Percentiles rank a stretch among this genome's conserved stretches.
These are phyloP conservation scores for Linnaemya vulpina DNA, from an alignment of 2,888 invertebrate species.

Conservation along the genomic window DNA sequence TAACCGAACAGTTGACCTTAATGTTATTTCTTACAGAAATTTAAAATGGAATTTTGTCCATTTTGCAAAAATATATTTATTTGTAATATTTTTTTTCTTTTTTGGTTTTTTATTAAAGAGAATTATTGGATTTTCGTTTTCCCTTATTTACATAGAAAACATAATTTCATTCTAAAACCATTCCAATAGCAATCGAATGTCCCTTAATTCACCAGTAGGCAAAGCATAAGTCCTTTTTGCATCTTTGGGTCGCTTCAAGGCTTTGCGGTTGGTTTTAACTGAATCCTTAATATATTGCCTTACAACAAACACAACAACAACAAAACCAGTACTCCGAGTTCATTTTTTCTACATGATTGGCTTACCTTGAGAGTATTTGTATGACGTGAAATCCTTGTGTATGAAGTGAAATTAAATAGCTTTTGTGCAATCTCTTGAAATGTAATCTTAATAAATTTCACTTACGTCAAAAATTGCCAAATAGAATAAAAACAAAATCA, in stretches of 20 bases:
- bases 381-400: neutral
- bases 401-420: neutral
- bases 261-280: neutral
- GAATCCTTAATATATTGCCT: neutral
- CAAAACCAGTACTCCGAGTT: neutral
- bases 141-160: neutral
- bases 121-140: too few relatives aligned
- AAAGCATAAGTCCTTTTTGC: neutral
- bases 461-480: neutral
- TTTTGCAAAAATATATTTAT: too few relatives aligned
- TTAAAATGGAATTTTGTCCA: too few relatives aligned
- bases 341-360: neutral
- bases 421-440: neutral
- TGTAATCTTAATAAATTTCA: neutral
- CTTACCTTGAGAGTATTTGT: neutral
- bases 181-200: neutral
- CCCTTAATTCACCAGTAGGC: neutral
- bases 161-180: neutral
- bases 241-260: neutral
- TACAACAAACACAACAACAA: neutral
- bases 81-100: too few relatives aligned
- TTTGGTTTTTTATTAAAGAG: too few relatives aligned
- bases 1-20: too few relatives aligned
- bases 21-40: too few relatives aligned
- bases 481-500: neutral